A percentile compares a stretch with the other conserved stretches of the same genome.
Conservation (phyloP, 2,888 invertebrate species). For the Maniola hyperantus region DNA sequence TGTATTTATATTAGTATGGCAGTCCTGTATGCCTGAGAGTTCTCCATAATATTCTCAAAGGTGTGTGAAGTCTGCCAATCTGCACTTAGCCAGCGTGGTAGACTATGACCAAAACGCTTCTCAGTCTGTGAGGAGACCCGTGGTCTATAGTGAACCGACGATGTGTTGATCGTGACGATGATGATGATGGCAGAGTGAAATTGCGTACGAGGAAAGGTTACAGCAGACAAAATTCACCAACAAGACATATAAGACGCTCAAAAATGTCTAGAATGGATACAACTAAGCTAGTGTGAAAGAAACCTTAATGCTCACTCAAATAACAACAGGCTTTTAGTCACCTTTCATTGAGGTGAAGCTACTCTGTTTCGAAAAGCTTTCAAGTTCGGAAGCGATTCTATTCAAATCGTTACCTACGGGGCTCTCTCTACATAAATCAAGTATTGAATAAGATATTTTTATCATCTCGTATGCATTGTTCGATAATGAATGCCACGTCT, state of each 20-base stretch:
- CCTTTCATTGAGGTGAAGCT: slow-evolving; percentile 63
- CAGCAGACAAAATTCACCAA: too few relatives aligned
- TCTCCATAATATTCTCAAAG: too few relatives aligned
- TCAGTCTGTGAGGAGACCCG: too few relatives aligned
- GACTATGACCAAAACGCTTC: too few relatives aligned
- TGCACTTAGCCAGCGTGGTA: too few relatives aligned
- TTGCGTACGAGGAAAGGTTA: too few relatives aligned
- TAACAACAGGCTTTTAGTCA: slow-evolving; percentile 66
- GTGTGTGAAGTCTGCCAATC: too few relatives aligned
- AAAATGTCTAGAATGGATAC: neutral
- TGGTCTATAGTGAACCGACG: too few relatives aligned
- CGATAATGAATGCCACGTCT: slow-evolving; percentile 34
- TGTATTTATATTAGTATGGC: too few relatives aligned
- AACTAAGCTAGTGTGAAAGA: neutral
- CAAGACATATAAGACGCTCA: neutral
- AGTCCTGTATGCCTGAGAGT: too few relatives aligned
- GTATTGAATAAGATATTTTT: slow-evolving; percentile 63
- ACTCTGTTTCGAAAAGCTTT: slow-evolving; percentile 78
- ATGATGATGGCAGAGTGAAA: too few relatives aligned
- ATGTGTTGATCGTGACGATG: too few relatives aligned
- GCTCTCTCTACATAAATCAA: slow-evolving; percentile 61
- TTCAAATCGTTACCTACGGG: slow-evolving; percentile 73
- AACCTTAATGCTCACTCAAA: slow-evolving; percentile 56
- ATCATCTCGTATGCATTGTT: slow-evolving; percentile 34
- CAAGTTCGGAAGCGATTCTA: slow-evolving; percentile 70